phyloP scores from a whole-genome alignment of 2,113 vertebrate species.

The Xiphophorus maculatus region DNA sequence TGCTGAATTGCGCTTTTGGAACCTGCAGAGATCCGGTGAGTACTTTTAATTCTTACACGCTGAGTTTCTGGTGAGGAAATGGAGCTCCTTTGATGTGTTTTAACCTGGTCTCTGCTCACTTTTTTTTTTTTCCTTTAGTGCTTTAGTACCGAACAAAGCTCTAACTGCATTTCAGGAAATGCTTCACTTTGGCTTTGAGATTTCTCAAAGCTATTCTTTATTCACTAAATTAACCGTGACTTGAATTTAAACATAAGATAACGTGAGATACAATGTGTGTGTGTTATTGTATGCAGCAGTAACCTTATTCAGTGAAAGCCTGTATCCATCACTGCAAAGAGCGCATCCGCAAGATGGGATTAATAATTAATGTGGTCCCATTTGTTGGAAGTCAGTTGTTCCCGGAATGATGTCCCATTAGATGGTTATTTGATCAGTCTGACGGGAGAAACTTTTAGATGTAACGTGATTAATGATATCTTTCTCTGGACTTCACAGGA shows the following conservation, averaged over 20 bases:
- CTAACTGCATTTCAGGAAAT: conserved; percentile 47
- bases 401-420: conserved; percentile 22
- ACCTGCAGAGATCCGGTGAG: conserved; percentile 56
- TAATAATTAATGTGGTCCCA: conserved; percentile 66
- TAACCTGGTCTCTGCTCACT: conserved; percentile 3
- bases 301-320: neutral
- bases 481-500: conserved; percentile 35
- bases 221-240: neutral
- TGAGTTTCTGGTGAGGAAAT: conserved; percentile 32
- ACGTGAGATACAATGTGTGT: neutral
- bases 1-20: conserved; percentile 17
- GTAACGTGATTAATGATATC: conserved; percentile 28
- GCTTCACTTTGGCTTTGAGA: conserved; percentile 25
- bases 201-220: no score
- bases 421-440: conserved; percentile 29
- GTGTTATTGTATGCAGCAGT: no score
- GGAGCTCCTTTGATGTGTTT: neutral
- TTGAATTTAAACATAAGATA: neutral
- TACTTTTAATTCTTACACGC: conserved; percentile 7
- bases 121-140: neutral
- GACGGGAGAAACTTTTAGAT: conserved; percentile 7
- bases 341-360: conserved; percentile 61
- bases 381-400: conserved; percentile 43
- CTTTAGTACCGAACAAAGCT: conserved; percentile 58
- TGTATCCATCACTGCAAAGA: conserved; percentile 28